Evolutionary conservation across 1,140 invertebrate genomes (phyloP).

Genomic region (Trissolcus basalis): DNA sequence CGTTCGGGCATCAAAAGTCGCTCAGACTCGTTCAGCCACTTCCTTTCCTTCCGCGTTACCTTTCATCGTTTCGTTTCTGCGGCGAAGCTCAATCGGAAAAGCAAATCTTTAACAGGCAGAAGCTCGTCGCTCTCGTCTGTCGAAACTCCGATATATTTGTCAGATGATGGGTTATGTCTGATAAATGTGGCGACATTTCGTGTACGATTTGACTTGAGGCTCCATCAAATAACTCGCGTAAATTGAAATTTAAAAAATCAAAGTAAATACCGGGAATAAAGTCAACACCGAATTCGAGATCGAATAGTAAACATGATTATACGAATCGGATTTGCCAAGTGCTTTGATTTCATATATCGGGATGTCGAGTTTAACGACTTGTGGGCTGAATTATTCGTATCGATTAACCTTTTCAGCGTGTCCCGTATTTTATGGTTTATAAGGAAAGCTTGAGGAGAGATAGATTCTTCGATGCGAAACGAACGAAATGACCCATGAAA

Average conservation of each 20-base stretch:
- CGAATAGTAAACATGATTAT: constrained; percentile 11
- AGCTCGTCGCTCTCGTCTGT: constrained; percentile 24
- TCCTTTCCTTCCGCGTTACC: constrained; percentile 37
- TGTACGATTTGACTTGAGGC: constrained; percentile 23
- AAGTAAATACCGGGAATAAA: constrained; percentile 19
- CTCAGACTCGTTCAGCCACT: constrained; percentile 58
- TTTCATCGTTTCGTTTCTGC: constrained; percentile 53
- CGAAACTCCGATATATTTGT: constrained; percentile 67
- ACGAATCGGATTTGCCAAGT: neutral
- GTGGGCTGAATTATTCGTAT: constrained; percentile 45
- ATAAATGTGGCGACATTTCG: constrained; percentile 28
- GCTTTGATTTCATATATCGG: neutral
- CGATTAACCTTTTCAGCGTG: constrained; percentile 57
- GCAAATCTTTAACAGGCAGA: constrained; percentile 70
- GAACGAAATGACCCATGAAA: constrained; percentile 61
- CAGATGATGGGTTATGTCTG: constrained; percentile 24
- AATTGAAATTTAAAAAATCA: constrained; percentile 42
- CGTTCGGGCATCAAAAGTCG: constrained; percentile 72
- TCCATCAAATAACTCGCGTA: constrained; percentile 7
- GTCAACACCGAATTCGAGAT: constrained; percentile 14
- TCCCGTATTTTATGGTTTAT: constrained; percentile 56
- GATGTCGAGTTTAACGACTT: constrained; percentile 16
- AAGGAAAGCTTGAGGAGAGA: constrained; percentile 42
- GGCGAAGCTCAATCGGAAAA: constrained; percentile 73
- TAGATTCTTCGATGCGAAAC: constrained; percentile 54